Evolutionary conservation across 2,888 invertebrate species (phyloP).

Genomic region (Galeopsomyia nigrocyanea): DNA sequence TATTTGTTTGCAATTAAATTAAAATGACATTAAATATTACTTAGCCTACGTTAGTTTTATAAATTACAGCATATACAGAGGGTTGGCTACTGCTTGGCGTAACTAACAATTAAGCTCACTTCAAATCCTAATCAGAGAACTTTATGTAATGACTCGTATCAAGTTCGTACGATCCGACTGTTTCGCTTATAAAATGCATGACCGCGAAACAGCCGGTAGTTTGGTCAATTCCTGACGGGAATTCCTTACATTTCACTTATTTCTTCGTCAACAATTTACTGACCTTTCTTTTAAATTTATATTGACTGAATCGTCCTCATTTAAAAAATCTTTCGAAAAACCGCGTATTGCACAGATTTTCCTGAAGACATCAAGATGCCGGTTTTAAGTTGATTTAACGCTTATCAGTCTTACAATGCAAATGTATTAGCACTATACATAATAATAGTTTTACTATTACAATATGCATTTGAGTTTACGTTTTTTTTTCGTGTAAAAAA

Average conservation of each 20-base stretch:
- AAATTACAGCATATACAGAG: conserved; percentile 55
- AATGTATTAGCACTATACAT: conserved; percentile 30
- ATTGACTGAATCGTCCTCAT: too few relatives aligned
- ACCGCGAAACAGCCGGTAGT: not conserved
- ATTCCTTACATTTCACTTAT: conserved; percentile 49
- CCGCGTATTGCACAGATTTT: too few relatives aligned
- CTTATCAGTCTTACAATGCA: conserved; percentile 44
- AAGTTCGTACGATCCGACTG: conserved; percentile 1
- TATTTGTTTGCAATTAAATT: conserved; percentile 52
- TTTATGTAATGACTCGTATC: conserved; percentile 11
- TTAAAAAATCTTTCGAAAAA: too few relatives aligned
- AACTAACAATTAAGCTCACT: conserved; percentile 36
- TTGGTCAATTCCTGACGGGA: conserved; percentile 24
- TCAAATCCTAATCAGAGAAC: conserved; percentile 13
- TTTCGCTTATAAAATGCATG: conserved; percentile 19
- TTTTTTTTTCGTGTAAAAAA: conserved; percentile 28
- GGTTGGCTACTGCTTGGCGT: conserved; percentile 32
- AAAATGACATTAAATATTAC: conserved; percentile 52
- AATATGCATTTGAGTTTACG: not conserved
- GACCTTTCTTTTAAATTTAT: not conserved
- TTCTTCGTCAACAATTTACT: conserved; percentile 15
- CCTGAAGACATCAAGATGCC: conserved; percentile 13
- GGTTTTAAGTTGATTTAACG: conserved; percentile 28
- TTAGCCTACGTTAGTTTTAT: conserved; percentile 49
- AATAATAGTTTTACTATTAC: conserved; percentile 17